Evolutionary conservation across 92 coral and sea anemone genomes (phyloP).

Genomic region (Isaurus tuberculatus): DNA sequence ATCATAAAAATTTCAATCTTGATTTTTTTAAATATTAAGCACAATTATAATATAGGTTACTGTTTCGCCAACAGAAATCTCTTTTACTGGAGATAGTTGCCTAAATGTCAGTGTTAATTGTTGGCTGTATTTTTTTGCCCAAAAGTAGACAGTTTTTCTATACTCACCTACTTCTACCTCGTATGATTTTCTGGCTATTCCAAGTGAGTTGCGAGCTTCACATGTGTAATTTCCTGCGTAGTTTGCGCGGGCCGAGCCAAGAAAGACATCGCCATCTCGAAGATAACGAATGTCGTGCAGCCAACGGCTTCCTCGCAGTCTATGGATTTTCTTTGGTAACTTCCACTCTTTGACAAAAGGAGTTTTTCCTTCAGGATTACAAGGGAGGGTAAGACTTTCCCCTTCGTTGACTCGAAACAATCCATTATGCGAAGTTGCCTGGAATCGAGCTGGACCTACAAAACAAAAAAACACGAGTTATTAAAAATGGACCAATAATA

Average conservation of each 20-base stretch:
- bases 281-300: slow-evolving; percentile 23
- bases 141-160: too few species aligned
- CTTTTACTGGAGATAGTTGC: too few species aligned
- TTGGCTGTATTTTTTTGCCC: too few species aligned
- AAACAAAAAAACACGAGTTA: neutral
- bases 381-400: slow-evolving; percentile 11
- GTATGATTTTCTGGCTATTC: slow-evolving; percentile 24
- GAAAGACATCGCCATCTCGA: slow-evolving; percentile 14
- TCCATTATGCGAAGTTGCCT: neutral
- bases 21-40: too few species aligned
- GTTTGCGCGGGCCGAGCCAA: slow-evolving; percentile 30
- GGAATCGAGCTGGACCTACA: slow-evolving; percentile 34
- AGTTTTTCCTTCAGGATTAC: slow-evolving; percentile 29
- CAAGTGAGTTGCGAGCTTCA: slow-evolving; percentile 43
- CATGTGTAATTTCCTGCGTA: slow-evolving; percentile 37
- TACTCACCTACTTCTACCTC: slow-evolving; percentile 35
- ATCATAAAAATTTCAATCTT: too few species aligned
- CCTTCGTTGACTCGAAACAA: slow-evolving; percentile 30
- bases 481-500: neutral
- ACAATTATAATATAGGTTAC: too few species aligned
- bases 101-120: too few species aligned
- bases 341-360: slow-evolving; percentile 44
- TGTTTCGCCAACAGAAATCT: too few species aligned
- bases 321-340: slow-evolving; percentile 16
- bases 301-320: slow-evolving; percentile 36